A percentile compares a stretch with the other conserved stretches of the same genome.
Evolutionary conservation across 2,797 vertebrate genomes (phyloP).

Genomic region (Sebastiscus albofasciatus): DNA sequence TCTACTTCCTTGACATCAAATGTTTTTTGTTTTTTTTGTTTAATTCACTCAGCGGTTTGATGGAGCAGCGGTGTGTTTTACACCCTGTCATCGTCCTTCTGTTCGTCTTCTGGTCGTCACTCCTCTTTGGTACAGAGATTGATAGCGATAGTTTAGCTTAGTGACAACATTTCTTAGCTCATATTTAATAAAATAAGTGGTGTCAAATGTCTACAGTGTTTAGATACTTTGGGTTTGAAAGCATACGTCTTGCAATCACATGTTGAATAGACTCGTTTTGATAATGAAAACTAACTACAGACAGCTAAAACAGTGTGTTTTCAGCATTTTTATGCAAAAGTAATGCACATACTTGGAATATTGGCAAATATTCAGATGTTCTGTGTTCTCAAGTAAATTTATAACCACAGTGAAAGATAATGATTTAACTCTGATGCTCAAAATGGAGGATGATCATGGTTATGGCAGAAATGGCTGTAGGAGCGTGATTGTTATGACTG

Average conservation of each 20-base stretch:
- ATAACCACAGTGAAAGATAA: not conserved
- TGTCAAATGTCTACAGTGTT: not conserved
- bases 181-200: slow-evolving; percentile 5
- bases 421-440: not conserved
- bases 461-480: slow-evolving; percentile 34
- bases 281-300: not conserved
- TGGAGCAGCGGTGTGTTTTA: slow-evolving; percentile 46
- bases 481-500: slow-evolving; percentile 38
- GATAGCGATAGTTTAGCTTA: slow-evolving; percentile 28
- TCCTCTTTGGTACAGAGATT: slow-evolving; percentile 23
- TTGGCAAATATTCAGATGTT: not conserved
- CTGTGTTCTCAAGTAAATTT: not conserved
- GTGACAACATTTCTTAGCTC: slow-evolving; percentile 14
- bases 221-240: not conserved
- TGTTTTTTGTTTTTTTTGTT: not conserved
- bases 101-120: slow-evolving; percentile 52
- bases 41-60: slow-evolving; percentile 43
- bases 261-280: not conserved
- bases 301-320: too few relatives aligned
- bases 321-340: too few relatives aligned
- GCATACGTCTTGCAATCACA: not conserved
- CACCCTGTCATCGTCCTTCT: slow-evolving; percentile 53
- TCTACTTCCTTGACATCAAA: slow-evolving; percentile 1
- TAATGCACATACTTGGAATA: too few relatives aligned
- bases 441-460: slow-evolving; percentile 50